Conservation (phyloP, 2,797 vertebrate genomes). For the Galago senegalensis region DNA sequence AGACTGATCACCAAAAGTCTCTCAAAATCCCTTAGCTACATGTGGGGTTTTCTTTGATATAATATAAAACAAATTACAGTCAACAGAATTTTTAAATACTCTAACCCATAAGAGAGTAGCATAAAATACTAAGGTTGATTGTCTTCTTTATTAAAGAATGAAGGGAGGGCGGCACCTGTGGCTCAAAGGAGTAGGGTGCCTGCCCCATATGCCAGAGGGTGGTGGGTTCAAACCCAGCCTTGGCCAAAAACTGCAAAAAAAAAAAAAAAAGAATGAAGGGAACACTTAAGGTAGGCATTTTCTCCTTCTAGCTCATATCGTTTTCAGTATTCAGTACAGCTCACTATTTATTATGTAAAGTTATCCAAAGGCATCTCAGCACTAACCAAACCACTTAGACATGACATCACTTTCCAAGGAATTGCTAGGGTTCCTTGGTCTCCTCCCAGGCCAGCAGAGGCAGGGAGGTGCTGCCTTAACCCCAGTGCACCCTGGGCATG, state of each 20-base stretch:
- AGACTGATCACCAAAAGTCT: not conserved
- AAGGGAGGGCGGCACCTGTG: too few species aligned
- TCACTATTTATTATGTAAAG: not conserved
- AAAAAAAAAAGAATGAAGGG: not conserved
- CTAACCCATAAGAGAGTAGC: not conserved
- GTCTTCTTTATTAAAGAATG: not conserved
- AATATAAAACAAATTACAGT: constrained; percentile 53
- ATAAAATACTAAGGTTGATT: not conserved
- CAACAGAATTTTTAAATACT: constrained; percentile 45
- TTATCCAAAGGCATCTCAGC: not conserved
- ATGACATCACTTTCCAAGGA: not conserved
- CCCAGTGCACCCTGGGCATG: not conserved
- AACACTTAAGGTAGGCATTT: not conserved
- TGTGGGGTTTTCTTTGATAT: not conserved
- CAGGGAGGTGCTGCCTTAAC: not conserved
- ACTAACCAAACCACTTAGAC: not conserved
- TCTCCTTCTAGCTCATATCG: not conserved
- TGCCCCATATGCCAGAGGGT: too few species aligned
- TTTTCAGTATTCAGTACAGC: not conserved
- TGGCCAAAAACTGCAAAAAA: too few species aligned
- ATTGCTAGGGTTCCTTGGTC: not conserved
- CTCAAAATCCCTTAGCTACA: constrained; percentile 31
- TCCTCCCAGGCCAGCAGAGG: not conserved
- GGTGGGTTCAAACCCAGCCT: too few species aligned
- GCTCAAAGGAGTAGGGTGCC: too few species aligned